A percentile compares a stretch with the other conserved stretches of the same genome.
These are phyloP conservation scores for Thryonomys swinderianus DNA, from an alignment of 2,113 vertebrate genomes.

Conservation along the genomic window DNA sequence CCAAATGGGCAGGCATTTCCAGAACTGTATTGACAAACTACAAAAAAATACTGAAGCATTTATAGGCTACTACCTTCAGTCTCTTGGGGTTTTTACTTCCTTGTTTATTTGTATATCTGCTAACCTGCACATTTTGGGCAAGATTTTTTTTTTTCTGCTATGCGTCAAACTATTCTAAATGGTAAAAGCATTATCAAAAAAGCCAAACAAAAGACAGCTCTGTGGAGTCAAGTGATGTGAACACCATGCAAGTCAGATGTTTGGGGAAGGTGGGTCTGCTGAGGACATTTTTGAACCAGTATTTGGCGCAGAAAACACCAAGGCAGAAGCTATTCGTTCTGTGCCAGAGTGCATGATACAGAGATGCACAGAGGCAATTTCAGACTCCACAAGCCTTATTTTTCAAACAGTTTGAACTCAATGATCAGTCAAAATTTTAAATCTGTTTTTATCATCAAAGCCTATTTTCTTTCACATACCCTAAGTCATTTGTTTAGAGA, in stretches of 20 bases:
- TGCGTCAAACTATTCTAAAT: conserved; percentile 19
- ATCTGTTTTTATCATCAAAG: not conserved
- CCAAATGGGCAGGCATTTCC: conserved; percentile 37
- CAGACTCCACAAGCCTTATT: not conserved
- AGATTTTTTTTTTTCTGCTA: not conserved
- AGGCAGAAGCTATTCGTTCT: not conserved
- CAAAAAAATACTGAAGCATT: not conserved
- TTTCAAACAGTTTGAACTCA: conserved; percentile 17
- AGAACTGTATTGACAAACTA: conserved; percentile 8
- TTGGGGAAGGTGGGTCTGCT: not conserved
- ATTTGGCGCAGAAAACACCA: not conserved
- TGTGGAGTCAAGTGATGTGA: not conserved
- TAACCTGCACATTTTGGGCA: conserved; percentile 22
- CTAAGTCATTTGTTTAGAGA: not conserved
- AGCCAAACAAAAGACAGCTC: conserved; percentile 16
- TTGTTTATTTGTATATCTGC: not conserved
- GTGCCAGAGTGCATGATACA: not conserved
- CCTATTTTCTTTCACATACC: not conserved
- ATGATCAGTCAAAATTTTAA: not conserved
- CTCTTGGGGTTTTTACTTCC: not conserved
- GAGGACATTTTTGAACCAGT: not conserved
- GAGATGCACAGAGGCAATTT: not conserved
- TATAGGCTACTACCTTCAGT: not conserved
- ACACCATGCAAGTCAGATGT: not conserved
- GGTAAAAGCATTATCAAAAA: conserved; percentile 5